A percentile compares a stretch with the other conserved stretches of the same genome.
phyloP scores from a whole-genome alignment of 1,140 invertebrate species.

The Trichonephila inaurata region DNA sequence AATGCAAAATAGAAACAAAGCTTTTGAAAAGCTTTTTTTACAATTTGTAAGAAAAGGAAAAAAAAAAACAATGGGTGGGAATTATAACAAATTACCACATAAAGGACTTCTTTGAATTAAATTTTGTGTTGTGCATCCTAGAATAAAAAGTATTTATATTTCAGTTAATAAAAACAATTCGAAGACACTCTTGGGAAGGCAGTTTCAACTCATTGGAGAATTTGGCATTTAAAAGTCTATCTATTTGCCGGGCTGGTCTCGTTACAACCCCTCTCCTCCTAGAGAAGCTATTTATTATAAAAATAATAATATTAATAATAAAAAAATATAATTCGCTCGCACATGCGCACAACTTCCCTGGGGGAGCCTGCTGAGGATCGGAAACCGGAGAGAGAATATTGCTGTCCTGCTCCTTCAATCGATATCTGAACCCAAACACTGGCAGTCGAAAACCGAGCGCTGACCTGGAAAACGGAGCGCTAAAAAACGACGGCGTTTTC shows the following conservation, averaged over 20 bases:
- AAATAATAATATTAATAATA: neutral
- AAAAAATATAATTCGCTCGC: neutral
- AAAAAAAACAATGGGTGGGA: too few species aligned
- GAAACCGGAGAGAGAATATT: slow-evolving; percentile 27
- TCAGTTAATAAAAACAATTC: neutral
- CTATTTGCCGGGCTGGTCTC: slow-evolving; percentile 60
- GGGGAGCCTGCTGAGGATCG: slow-evolving; percentile 32
- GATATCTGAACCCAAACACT: slow-evolving; percentile 71
- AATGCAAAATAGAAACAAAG: too few species aligned
- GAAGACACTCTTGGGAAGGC: neutral
- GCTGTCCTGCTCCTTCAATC: slow-evolving; percentile 47
- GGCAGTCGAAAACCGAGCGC: slow-evolving; percentile 55
- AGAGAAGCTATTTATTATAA: slow-evolving; percentile 20
- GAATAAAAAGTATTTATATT: neutral
- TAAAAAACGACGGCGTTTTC: slow-evolving; percentile 28
- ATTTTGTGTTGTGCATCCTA: too few species aligned
- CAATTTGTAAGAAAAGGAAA: too few species aligned
- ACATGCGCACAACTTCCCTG: neutral
- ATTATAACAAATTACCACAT: too few species aligned
- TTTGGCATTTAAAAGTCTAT: slow-evolving; percentile 63
- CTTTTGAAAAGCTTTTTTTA: too few species aligned
- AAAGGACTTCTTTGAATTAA: too few species aligned
- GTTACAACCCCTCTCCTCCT: slow-evolving; percentile 4
- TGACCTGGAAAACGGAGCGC: slow-evolving; percentile 66
- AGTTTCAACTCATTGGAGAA: neutral